A percentile compares a stretch with the other conserved stretches of the same genome.
phyloP scores from a whole-genome alignment of 2,888 invertebrate species.

The Dasypogon diadema region DNA sequence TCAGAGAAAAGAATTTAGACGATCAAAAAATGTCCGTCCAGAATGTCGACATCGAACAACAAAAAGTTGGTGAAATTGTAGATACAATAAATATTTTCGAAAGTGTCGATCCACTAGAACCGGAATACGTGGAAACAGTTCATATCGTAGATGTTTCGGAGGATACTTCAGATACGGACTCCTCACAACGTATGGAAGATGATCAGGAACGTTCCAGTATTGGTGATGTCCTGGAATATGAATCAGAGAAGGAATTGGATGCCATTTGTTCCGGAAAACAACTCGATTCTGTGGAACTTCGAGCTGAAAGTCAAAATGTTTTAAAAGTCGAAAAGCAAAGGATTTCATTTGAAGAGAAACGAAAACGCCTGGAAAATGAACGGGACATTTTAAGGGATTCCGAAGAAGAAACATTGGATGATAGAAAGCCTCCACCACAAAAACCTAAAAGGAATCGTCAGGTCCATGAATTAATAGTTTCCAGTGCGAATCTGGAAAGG shows the following conservation, averaged over 20 bases:
- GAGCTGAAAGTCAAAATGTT: conserved; percentile 60
- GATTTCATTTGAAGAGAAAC: conserved; percentile 68
- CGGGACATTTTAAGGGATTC: conserved; percentile 67
- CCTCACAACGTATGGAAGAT: conserved; percentile 64
- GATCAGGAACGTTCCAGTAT: conserved; percentile 55
- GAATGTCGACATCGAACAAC: conserved; percentile 61
- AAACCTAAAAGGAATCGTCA: conserved; percentile 52
- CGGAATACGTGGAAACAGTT: conserved; percentile 72
- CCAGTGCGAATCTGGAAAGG: conserved; percentile 64
- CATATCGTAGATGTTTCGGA: conserved; percentile 72
- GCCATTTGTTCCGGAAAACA: conserved; percentile 36
- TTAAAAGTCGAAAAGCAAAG: conserved; percentile 66
- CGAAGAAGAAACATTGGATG: conserved; percentile 61
- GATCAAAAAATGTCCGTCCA: conserved; percentile 73
- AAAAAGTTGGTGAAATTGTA: conserved; percentile 67
- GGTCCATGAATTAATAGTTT: not conserved
- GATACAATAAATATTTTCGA: conserved; percentile 71
- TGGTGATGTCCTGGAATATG: conserved; percentile 53
- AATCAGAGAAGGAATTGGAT: conserved; percentile 57
- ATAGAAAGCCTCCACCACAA: conserved; percentile 27
- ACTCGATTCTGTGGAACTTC: conserved; percentile 57
- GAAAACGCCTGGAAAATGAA: conserved; percentile 66
- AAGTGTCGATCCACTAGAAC: conserved; percentile 71
- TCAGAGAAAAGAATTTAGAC: conserved; percentile 77
- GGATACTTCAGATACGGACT: conserved; percentile 67